Evolutionary conservation across 2,113 vertebrate genomes (phyloP), one percentile per base, ranked within the genome.

Genomic region (Zosterops japonicus): DNA sequence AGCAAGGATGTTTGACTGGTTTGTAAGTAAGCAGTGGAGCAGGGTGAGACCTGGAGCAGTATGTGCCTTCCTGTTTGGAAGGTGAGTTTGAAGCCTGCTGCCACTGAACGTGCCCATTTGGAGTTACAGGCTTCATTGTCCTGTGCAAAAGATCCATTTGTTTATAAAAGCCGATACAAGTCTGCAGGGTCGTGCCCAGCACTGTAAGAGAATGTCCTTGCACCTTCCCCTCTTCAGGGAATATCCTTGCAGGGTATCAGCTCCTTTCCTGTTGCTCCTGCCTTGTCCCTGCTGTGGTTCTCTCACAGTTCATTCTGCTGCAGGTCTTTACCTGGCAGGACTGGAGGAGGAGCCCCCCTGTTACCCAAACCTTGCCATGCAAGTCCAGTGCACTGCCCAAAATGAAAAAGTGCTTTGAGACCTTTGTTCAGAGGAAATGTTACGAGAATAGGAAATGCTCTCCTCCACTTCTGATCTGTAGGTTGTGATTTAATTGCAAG

Each of bases 101-200:
- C 44, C 78, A 14, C 60, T 24, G 11, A 41, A 41, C 33, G 1
- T 59, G 46, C 33, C 46, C 11, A 5, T 68, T 68, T 53, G 25
- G 61, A 56, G n/a, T 78, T 74, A 29, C 1, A n/a, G 52, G 18
- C 23, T 81, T 39, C 16, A 2, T 27, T 53, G 50, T 29, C 67
- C 76, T 36, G 8, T 24, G 9, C 3, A 0, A 24, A 46, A 82
- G 46, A 68, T 60, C 49, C 36, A 2, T 53, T 69, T 69, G 41
- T 33, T 39, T 53, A 11, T 60, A 27, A 41, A 76, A 67, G 39
- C 52, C 70, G 76, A 8, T 63, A 17, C 9, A 36, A 8, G 22
- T 47, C 42, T 1, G 0, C 50, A 65, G 31, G 52, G 17, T 82
- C n/a, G 12, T 0, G 3, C 19, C 63, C 41, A n/a, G 5, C 2